Percentiles rank a stretch among this genome's conserved stretches.
Evolutionary conservation across 1,140 invertebrate species (phyloP).

Genomic region (Drosophila malerkotliana): DNA sequence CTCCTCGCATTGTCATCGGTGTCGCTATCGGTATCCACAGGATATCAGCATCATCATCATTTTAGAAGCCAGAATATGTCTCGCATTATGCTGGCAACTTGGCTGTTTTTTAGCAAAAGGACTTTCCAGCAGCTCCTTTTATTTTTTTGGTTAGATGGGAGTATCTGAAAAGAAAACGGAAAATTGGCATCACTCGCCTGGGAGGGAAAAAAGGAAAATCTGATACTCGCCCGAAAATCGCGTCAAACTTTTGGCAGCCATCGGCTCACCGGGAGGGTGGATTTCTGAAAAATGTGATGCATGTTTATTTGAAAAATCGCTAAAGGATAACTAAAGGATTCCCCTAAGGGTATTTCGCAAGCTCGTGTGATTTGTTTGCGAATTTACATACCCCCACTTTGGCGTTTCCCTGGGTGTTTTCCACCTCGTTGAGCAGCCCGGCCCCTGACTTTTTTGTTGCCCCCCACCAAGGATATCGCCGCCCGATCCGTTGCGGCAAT

Average conservation of each 20-base stretch:
- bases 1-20: slow-evolving; percentile 52
- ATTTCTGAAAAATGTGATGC: slow-evolving; percentile 58
- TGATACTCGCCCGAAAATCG: slow-evolving; percentile 46
- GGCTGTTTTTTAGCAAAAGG: slow-evolving; percentile 7
- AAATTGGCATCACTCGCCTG: slow-evolving; percentile 3
- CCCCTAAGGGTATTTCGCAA: slow-evolving; percentile 75
- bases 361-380: slow-evolving; percentile 77
- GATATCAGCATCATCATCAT: slow-evolving; percentile 55
- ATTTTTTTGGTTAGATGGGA: not conserved
- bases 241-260: slow-evolving; percentile 62
- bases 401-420: slow-evolving; percentile 65
- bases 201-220: slow-evolving; percentile 41
- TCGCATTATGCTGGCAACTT: not conserved
- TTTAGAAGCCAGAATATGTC: slow-evolving; percentile 13
- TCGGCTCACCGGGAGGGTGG: slow-evolving; percentile 32
- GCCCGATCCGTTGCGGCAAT: slow-evolving; percentile 57
- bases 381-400: slow-evolving; percentile 68
- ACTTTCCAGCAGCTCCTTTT: not conserved
- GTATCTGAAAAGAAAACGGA: not conserved
- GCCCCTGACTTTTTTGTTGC: too few species aligned
- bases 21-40: slow-evolving; percentile 41
- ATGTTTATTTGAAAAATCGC: slow-evolving; percentile 81
- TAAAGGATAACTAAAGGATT: slow-evolving; percentile 80
- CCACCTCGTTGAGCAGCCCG: slow-evolving; percentile 69
- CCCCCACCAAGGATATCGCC: slow-evolving; percentile 4